Evolutionary conservation across 1,140 invertebrate species (phyloP).

Genomic region (Bradynema listronoti): DNA sequence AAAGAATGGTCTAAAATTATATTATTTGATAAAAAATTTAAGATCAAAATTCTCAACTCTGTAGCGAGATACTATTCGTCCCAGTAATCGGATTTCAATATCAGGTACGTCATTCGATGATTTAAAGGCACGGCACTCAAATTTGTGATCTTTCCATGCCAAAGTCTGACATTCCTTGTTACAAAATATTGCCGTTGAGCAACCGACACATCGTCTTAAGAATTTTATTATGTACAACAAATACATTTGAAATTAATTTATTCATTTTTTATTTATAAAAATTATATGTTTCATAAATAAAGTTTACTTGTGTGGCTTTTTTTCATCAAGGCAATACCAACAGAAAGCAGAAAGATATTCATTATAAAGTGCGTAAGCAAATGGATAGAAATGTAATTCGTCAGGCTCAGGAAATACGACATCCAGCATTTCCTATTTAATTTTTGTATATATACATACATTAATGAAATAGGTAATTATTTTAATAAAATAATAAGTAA

Average conservation of each 20-base stretch:
- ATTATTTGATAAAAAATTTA: slow-evolving; percentile 6
- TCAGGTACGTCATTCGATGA: slow-evolving; percentile 27
- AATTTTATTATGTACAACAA: slow-evolving; percentile 1
- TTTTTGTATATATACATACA: no score
- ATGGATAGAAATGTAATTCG: slow-evolving; percentile 56
- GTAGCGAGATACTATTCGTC: slow-evolving; percentile 47
- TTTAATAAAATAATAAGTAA: no score
- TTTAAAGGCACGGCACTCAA: slow-evolving; percentile 34
- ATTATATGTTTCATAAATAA: background rate
- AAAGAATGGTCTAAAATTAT: slow-evolving; percentile 39
- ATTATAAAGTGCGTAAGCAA: slow-evolving; percentile 50
- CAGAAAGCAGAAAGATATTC: slow-evolving; percentile 41
- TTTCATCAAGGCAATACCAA: slow-evolving; percentile 51
- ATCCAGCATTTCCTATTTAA: no score
- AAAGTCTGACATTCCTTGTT: slow-evolving; percentile 37
- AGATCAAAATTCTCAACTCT: slow-evolving; percentile 29
- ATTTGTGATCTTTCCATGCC: slow-evolving; percentile 44
- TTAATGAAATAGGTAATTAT: no score
- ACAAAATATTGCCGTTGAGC: slow-evolving; percentile 37
- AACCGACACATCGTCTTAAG: slow-evolving; percentile 33
- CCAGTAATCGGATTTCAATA: slow-evolving; percentile 50
- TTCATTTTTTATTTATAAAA: background rate
- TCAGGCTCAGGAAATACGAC: no score
- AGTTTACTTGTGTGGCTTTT: slow-evolving; percentile 27
- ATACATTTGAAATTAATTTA: slow-evolving; percentile 1